Percentiles rank a stretch among this genome's conserved stretches.
Evolutionary conservation across 2,797 vertebrate genomes (phyloP).

Genomic region (Meda fulgida): DNA sequence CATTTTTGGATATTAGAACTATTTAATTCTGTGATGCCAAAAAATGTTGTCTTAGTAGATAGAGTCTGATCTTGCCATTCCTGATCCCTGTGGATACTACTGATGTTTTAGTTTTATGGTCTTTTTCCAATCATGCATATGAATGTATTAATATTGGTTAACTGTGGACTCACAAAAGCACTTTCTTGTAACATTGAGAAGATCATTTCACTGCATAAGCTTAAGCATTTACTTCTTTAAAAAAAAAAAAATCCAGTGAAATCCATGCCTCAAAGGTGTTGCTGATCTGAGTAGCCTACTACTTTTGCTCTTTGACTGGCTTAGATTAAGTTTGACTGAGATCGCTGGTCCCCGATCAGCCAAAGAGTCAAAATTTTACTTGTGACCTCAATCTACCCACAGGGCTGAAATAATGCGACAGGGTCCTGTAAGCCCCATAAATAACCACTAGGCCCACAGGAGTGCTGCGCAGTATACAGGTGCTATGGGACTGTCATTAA

Average conservation of each 20-base stretch:
- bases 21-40: background rate
- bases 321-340: constrained; percentile 6
- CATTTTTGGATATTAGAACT: background rate
- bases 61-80: background rate
- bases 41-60: background rate
- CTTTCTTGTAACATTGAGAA: background rate
- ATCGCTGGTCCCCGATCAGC: constrained; percentile 8
- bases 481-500: constrained; percentile 61
- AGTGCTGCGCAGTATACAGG: constrained; percentile 50
- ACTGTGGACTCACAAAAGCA: background rate
- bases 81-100: background rate
- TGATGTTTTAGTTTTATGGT: background rate
- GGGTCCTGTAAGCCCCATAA: constrained; percentile 58
- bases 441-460: constrained; percentile 60
- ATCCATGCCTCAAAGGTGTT: background rate
- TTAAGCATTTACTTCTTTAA: background rate
- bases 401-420: constrained; percentile 58
- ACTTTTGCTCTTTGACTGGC: background rate
- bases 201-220: background rate
- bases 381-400: constrained; percentile 47
- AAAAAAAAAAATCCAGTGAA: background rate
- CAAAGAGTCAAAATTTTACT: constrained; percentile 23
- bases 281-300: background rate
- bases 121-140: background rate
- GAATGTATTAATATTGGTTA: background rate